A percentile compares a stretch with the other conserved stretches of the same genome.
These are phyloP conservation scores for Hyperoodon ampullatus DNA, from an alignment of 2,113 vertebrate species.

Conservation along the genomic window DNA sequence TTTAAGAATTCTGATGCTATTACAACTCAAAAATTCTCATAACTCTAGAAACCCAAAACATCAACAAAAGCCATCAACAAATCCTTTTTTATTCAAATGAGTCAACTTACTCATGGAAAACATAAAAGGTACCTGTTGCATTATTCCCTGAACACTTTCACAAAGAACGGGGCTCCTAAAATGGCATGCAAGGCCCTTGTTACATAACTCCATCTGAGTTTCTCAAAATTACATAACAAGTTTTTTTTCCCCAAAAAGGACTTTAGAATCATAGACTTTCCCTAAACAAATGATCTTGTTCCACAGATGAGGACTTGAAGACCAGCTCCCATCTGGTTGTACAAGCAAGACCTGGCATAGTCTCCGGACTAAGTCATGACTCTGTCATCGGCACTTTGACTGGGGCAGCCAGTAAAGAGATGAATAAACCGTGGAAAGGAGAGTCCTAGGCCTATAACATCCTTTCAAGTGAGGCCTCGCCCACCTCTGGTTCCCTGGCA, in stretches of 20 bases:
- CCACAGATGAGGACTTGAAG: background rate
- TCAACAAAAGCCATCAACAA: background rate
- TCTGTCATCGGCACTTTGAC: rapidly evolving
- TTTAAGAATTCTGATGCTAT: background rate
- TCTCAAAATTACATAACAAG: background rate
- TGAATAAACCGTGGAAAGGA: background rate
- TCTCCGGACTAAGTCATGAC: no score
- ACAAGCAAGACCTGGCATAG: no score
- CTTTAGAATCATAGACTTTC: background rate
- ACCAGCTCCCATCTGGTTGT: no score
- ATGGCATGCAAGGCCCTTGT: no score
- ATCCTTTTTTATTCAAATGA: background rate
- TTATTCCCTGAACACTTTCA: background rate
- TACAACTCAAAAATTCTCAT: background rate
- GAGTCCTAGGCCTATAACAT: rapidly evolving
- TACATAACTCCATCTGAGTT: background rate
- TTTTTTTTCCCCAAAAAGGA: background rate
- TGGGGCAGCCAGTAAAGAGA: background rate
- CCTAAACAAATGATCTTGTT: background rate
- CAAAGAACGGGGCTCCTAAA: background rate
- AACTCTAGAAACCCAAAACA: background rate
- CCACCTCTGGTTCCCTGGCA: rapidly evolving
- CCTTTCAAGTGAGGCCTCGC: no score
- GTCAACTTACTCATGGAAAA: background rate
- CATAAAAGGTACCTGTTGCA: rapidly evolving